These are phyloP conservation scores for Agriopis aurantiaria DNA, from an alignment of 2,888 invertebrate genomes.

Conservation along the genomic window DNA sequence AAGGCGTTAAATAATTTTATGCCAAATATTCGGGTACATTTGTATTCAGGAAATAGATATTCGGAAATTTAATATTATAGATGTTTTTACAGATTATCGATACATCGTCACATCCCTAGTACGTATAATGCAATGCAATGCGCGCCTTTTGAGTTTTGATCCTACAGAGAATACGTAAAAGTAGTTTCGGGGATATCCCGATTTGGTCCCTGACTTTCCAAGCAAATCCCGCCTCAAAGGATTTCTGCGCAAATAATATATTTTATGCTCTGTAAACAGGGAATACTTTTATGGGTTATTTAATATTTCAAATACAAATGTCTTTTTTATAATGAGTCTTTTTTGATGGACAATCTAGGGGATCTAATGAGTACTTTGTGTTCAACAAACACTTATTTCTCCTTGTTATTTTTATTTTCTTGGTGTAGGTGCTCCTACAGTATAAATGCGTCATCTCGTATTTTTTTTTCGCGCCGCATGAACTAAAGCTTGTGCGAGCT, in stretches of 20 bases:
- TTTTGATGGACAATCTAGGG: too few species aligned
- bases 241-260: slow-evolving; percentile 21
- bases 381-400: too few species aligned
- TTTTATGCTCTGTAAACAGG: slow-evolving; percentile 25
- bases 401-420: too few species aligned
- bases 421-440: too few species aligned
- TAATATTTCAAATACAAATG: not conserved
- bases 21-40: too few species aligned
- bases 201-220: slow-evolving; percentile 27
- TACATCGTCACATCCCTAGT: not conserved
- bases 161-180: slow-evolving; percentile 24
- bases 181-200: slow-evolving; percentile 24
- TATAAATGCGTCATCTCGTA: too few species aligned
- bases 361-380: too few species aligned
- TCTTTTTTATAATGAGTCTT: too few species aligned
- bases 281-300: slow-evolving; percentile 16
- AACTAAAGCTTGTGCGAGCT: too few species aligned
- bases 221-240: slow-evolving; percentile 32
- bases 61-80: not conserved
- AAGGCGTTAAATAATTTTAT: too few species aligned
- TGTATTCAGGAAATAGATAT: too few species aligned
- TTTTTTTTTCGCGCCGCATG: too few species aligned
- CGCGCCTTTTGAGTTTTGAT: slow-evolving; percentile 34
- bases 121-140: slow-evolving; percentile 28
- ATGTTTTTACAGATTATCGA: not conserved